Conservation (phyloP, 2,888 invertebrate species). For the Morpho achilles region DNA sequence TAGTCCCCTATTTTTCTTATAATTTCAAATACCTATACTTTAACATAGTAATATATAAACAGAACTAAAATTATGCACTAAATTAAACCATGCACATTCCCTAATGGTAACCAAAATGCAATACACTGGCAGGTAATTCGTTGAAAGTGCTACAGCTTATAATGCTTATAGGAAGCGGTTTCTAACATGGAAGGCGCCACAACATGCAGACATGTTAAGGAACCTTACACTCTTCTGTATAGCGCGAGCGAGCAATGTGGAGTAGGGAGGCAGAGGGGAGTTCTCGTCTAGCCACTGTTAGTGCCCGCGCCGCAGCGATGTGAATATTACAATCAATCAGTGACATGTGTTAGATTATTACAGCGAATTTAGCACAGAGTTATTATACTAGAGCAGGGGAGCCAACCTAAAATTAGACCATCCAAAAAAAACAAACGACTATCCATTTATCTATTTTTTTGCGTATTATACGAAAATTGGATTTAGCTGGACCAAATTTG, state of each 20-base stretch:
- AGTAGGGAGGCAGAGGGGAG: constrained; percentile 83
- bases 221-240: constrained; percentile 84
- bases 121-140: no score
- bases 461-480: no score
- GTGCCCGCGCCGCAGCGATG: constrained; percentile 54
- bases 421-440: no score
- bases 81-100: no score
- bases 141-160: not conserved
- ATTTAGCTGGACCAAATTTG: no score
- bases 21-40: no score
- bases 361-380: not conserved
- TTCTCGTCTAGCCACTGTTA: constrained; percentile 89
- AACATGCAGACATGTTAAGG: constrained; percentile 52
- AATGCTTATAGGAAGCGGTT: not conserved
- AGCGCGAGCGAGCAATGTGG: constrained; percentile 84
- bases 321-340: constrained; percentile 48
- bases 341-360: constrained; percentile 22
- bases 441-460: no score
- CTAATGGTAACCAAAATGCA: no score
- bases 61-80: no score
- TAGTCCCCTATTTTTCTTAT: no score
- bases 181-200: constrained; percentile 27
- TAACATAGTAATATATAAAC: no score
- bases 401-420: no score
- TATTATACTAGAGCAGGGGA: not conserved